Conservation (phyloP, 2,113 vertebrate genomes). For the Ia io region DNA sequence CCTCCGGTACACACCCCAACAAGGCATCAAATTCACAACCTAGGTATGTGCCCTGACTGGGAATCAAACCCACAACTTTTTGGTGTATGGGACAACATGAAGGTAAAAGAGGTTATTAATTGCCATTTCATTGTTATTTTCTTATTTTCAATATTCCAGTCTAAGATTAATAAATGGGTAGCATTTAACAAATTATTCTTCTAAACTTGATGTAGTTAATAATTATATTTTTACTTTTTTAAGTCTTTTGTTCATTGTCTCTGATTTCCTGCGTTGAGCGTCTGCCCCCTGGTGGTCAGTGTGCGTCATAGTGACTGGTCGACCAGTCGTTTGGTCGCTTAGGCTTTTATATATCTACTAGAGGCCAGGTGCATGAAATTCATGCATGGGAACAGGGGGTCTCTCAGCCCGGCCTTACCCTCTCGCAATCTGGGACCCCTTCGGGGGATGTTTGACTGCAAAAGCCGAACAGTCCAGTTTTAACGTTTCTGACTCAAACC, state of each 20-base stretch:
- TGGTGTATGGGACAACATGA: neutral
- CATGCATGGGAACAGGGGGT: too few species aligned
- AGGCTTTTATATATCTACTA: too few species aligned
- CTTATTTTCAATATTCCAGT: neutral
- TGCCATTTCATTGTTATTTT: neutral
- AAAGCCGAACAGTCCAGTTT: neutral
- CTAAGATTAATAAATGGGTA: neutral
- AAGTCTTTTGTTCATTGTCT: slow-evolving; percentile 1
- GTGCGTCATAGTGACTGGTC: neutral
- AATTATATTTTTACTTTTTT: slow-evolving; percentile 10
- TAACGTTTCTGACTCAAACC: slow-evolving; percentile 1
- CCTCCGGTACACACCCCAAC: neutral
- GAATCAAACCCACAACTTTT: neutral
- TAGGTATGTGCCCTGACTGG: neutral
- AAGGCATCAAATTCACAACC: neutral
- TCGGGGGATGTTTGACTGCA: neutral
- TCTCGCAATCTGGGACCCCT: too few species aligned
- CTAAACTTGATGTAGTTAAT: neutral
- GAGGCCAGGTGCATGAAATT: too few species aligned
- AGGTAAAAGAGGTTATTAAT: neutral
- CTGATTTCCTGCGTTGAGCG: neutral
- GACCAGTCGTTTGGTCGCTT: too few species aligned
- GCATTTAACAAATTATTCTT: neutral
- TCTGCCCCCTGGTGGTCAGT: too few species aligned
- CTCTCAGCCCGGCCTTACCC: too few species aligned